Base-by-base conservation (phyloP, 2,113 vertebrate species). In the Psittacara wagleri region DNA sequence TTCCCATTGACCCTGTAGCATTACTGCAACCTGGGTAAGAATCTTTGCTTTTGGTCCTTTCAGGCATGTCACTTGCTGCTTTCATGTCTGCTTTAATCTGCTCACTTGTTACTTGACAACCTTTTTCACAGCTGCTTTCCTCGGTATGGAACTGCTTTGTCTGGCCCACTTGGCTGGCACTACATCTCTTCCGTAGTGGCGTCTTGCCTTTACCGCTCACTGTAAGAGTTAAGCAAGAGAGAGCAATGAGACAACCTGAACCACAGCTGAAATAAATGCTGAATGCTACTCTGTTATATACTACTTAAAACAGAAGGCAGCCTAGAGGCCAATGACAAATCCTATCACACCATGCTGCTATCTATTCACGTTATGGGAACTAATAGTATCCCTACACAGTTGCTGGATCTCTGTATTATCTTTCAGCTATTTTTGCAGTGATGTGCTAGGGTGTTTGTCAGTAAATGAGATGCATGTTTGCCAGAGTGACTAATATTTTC, bases 1-100 rank as follows among this genome's bases (percentile, higher is more conserved):
- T 48, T 33, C 92, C 98, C 33, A 76, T 37, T 51, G 98, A 88
- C 81, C 83, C 97, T 88, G 98, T 64, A 31, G 95, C 29, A 48
- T 48, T 87, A 96, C 96, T 80, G 96, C 97, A 98, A 91, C 95
- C 49, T 89, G 98, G 82, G 91, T 97, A 97, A 79, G 96, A 96
- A 96, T 98, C 98, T 96, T 98, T 98, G 97, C 67, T 94, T 96
- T 98, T 98, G 95, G 83, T 98, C 95, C 97, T 98, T 83, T 99
- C 98, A 13, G 98, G 97, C 90, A 97, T 98, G 91, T 99, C 99
- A 46, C 97, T 98, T 78, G 99, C 99, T 46, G 99, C 99, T 96
- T 99, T 99, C 98, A 99, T 99, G 96, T 99, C 99, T 16, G 99
- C 99, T 96, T 99, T 99, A 94, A 99, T 99, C 97, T 99, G 99